Percentiles rank a stretch among this genome's conserved stretches.
phyloP scores from a whole-genome alignment of 2,113 vertebrate species.

The Sarotherodon lohbergeri region DNA sequence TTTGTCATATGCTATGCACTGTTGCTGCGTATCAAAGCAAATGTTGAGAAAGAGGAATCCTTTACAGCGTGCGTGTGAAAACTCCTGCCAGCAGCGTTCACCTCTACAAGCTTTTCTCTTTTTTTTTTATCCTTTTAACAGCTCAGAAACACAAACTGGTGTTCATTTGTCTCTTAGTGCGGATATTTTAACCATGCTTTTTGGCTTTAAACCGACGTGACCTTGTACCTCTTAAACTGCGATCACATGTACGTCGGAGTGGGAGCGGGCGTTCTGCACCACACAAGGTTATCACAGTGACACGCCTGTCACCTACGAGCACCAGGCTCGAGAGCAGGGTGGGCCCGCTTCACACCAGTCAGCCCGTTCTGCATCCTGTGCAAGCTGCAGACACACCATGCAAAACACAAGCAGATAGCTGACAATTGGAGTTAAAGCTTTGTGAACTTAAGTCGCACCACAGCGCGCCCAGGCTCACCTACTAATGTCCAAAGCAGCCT shows the following conservation, averaged over 20 bases:
- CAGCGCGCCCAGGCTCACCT: conserved; percentile 31
- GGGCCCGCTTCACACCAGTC: conserved; percentile 50
- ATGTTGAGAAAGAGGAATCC: conserved; percentile 37
- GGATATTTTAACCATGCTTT: conserved; percentile 10
- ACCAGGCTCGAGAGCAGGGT: conserved; percentile 26
- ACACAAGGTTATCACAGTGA: conserved; percentile 62
- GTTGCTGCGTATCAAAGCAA: conserved; percentile 55
- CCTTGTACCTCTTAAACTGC: conserved; percentile 32
- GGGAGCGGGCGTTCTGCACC: conserved; percentile 13
- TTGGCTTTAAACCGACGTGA: conserved; percentile 30
- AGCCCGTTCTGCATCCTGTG: conserved; percentile 8
- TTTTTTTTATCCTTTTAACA: conserved; percentile 3
- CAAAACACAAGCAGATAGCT: conserved; percentile 67
- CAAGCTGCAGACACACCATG: conserved; percentile 39
- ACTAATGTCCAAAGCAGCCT: conserved; percentile 10
- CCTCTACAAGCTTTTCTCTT: neutral
- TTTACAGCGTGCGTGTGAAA: neutral
- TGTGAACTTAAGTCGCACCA: conserved; percentile 33
- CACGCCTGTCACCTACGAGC: conserved; percentile 60
- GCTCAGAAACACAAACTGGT: conserved; percentile 23
- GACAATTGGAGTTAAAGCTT: conserved; percentile 67
- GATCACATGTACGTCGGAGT: conserved; percentile 41
- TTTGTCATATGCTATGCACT: conserved; percentile 42
- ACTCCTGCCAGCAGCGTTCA: conserved; percentile 12
- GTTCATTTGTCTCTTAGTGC: conserved; percentile 2